Base-by-base conservation (phyloP, 2,888 invertebrate genomes). In the Apotomis capreana region DNA sequence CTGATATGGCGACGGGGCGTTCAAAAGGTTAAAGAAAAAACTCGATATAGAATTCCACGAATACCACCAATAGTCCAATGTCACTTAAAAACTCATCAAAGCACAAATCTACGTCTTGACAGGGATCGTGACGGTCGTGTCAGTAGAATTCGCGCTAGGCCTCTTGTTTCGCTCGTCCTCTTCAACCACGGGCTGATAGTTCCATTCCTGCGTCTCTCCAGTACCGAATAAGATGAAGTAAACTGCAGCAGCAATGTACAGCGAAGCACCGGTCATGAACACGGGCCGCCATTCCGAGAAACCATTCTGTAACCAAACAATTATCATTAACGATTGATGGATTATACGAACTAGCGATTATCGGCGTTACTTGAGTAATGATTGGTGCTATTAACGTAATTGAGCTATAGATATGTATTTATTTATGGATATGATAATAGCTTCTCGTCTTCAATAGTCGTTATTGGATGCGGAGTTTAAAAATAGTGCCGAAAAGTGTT, bases 281-380 rank as follows among this genome's bases (percentile, higher is more conserved):
- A 96, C 95, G 44, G 94, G 94, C 64, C 96, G 94, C 97, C 97
- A 97, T 84, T 96, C 95, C 36, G 94, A 91, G 68, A 97, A 93
- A n/a, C 96, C 96, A 77, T 96, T 96, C 96, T 97, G 84, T n/a
- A 91, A 90, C 74, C 68, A 73, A 75, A 68, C 70, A 69, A 59
- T 69, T 73, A 36, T 46, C 15, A 73, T 59, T 73, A 55, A 57
- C 13, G 57, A 57, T 64, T 64, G 63, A 58, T 51, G 36, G 37
- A 59, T 68, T 49, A 49, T 58, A 58, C 13, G 9, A 36, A 52
- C n/a, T 4, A 51, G 36, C 37, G 46, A 67, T 37, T 49, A 68
- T 49, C 15, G 49, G 52, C 8, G 13, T 40, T 15, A 40, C 3
- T 6, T 65, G 9, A 4, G 54, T 55, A 10, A 10, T 49, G 3